Evolutionary conservation across 2,797 vertebrate genomes (phyloP), one percentile per base, ranked within the genome.

Genomic region (Sternotherus odoratus): DNA sequence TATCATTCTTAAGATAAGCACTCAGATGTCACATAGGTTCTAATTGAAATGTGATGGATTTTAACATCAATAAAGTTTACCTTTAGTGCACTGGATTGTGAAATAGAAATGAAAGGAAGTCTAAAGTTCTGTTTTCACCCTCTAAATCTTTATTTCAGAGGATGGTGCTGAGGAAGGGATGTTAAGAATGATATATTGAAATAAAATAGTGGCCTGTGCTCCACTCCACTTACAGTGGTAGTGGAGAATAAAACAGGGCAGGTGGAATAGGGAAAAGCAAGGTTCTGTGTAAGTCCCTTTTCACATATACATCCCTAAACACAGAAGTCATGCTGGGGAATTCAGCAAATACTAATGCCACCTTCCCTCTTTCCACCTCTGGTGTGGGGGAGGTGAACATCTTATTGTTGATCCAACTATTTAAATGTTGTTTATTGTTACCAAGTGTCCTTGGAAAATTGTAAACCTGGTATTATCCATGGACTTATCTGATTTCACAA

Each of bases 11-110:
- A 83, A 49, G 30, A 88, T 21, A 80, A 83, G 49, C 30, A 91
- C 28, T 53, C 50, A 94, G 94, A 83, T 53, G 9, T 85, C 95
- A 53, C 0, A 4, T 79, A 36, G 17, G 1, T 91, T 97, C 75
- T 96, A 95, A 94, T 2, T 92, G 84, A 95, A 94, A 94, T n/a
- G 3, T 46, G 28, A 79, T 90, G 63, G 28, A 85, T 95, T 88
- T 80, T 90, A 79, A 93, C 80, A 83, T 86, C 49, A 80, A 15
- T 91, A 30, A 36, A 74, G 60, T 92, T 90, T 87, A 79, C 36
- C 36, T 88, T 77, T 72, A 94, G 46, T 81, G 6, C 26, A 60
- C 23, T 87, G 51, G 9, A 56, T n/a, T 83, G 6, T 86, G 57
- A 95, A 95, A 86, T 23, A 54, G 82, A 93, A 96, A 91, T 78